phyloP scores from a whole-genome alignment of 2,888 invertebrate genomes.

The Pseudolycoriella hygida region DNA sequence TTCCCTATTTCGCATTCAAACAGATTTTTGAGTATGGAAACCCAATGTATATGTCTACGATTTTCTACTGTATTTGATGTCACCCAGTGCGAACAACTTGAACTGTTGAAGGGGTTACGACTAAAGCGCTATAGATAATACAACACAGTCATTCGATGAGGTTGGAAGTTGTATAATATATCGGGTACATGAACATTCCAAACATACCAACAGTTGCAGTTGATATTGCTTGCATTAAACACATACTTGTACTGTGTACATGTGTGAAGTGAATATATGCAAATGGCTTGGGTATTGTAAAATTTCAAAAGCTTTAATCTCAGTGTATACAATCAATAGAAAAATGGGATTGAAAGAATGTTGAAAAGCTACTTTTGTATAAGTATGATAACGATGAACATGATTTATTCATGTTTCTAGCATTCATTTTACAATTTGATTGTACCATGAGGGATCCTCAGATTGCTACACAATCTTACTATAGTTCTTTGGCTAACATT shows the following conservation, averaged over 20 bases:
- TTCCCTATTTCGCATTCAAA: neutral
- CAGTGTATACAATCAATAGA: too few species aligned
- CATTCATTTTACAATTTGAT: too few species aligned
- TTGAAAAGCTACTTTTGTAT: too few species aligned
- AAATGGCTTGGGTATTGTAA: neutral
- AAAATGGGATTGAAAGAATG: too few species aligned
- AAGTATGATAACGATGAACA: too few species aligned
- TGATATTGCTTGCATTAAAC: too few species aligned
- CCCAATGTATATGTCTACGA: neutral
- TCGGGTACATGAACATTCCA: neutral
- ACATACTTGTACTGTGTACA: neutral
- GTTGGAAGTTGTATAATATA: too few species aligned
- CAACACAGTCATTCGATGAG: neutral
- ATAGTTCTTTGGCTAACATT: too few species aligned
- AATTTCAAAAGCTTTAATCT: constrained; percentile 1
- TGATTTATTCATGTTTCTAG: too few species aligned
- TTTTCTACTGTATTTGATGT: neutral
- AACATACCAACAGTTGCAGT: constrained; percentile 1
- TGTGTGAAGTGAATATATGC: neutral
- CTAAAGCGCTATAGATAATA: neutral
- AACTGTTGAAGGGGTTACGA: constrained; percentile 1
- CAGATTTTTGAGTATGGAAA: neutral
- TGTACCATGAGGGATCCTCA: too few species aligned
- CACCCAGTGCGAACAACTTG: neutral
- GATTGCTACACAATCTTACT: too few species aligned